Percentiles rank a stretch among this genome's conserved stretches.
These are phyloP conservation scores for Drosophila vallismaia DNA, from an alignment of 2,888 invertebrate species.

Conservation along the genomic window DNA sequence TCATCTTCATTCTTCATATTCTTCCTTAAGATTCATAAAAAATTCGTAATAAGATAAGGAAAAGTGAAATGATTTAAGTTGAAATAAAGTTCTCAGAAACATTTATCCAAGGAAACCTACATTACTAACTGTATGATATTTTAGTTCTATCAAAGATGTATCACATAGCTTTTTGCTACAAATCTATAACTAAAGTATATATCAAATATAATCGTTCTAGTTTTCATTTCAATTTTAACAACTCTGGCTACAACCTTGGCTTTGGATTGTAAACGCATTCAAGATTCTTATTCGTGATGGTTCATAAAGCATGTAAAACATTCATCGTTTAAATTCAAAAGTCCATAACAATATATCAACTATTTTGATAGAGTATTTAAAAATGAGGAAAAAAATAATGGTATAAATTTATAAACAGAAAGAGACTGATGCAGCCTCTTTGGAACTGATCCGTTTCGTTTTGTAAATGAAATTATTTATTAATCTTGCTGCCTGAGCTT, in stretches of 20 bases:
- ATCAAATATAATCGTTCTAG: conserved; percentile 10
- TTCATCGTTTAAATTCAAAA: conserved; percentile 11
- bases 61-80: background rate
- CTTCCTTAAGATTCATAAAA: too few relatives aligned
- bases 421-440: conserved; percentile 37
- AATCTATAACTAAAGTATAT: conserved; percentile 2
- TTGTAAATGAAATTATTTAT: background rate
- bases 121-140: background rate
- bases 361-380: conserved; percentile 19
- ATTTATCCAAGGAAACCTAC: background rate
- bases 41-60: too few relatives aligned
- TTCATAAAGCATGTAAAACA: conserved; percentile 17
- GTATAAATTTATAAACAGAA: background rate
- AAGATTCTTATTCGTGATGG: conserved; percentile 2
- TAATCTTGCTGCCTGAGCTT: conserved; percentile 20
- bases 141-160: conserved; percentile 9
- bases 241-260: conserved; percentile 11
- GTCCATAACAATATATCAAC: conserved; percentile 24
- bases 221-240: conserved; percentile 9
- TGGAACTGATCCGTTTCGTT: conserved; percentile 27
- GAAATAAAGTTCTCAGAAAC: background rate
- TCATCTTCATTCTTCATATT: background rate
- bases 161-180: conserved; percentile 21
- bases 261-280: conserved; percentile 1
- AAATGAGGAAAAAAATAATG: background rate